Conservation (phyloP, 2,888 invertebrate species). For the Megamerina dolium region DNA sequence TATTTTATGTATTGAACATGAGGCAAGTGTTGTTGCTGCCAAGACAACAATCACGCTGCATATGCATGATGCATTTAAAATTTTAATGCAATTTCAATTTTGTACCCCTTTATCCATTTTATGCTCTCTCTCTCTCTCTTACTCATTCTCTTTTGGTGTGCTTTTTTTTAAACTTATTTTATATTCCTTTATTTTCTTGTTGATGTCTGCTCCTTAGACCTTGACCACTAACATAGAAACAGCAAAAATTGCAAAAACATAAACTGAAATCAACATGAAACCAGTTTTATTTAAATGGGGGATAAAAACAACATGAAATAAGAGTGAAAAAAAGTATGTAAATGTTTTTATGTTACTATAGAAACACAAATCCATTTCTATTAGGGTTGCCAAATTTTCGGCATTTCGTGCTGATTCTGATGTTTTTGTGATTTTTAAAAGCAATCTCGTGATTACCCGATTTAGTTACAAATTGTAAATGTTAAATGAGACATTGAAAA, state of each 20-base stretch:
- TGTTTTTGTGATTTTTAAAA: no score
- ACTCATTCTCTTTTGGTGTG: constrained; percentile 18
- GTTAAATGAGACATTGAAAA: no score
- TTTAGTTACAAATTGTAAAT: no score
- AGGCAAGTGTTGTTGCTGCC: constrained; percentile 2
- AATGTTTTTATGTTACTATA: no score
- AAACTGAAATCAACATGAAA: constrained; percentile 2
- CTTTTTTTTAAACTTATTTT: constrained; percentile 22
- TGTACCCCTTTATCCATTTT: constrained; percentile 11
- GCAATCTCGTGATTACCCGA: no score
- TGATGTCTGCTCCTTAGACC: constrained; percentile 46
- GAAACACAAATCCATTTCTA: no score
- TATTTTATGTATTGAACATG: no score
- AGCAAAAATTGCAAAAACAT: constrained; percentile 14
- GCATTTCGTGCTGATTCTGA: no score
- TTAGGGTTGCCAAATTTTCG: no score
- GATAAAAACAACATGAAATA: no score
- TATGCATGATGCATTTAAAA: constrained; percentile 39
- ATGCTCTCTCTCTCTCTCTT: constrained; percentile 21
- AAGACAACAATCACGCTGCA: constrained; percentile 30
- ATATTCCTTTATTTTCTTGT: constrained; percentile 17
- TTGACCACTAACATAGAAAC: constrained; percentile 47
- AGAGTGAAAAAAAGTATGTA: no score
- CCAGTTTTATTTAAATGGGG: constrained; percentile 15
- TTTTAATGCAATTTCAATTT: constrained; percentile 20